Evolutionary conservation across 2,113 vertebrate genomes (phyloP), one percentile per base, ranked within the genome.

Genomic region (Phasianus colchicus): DNA sequence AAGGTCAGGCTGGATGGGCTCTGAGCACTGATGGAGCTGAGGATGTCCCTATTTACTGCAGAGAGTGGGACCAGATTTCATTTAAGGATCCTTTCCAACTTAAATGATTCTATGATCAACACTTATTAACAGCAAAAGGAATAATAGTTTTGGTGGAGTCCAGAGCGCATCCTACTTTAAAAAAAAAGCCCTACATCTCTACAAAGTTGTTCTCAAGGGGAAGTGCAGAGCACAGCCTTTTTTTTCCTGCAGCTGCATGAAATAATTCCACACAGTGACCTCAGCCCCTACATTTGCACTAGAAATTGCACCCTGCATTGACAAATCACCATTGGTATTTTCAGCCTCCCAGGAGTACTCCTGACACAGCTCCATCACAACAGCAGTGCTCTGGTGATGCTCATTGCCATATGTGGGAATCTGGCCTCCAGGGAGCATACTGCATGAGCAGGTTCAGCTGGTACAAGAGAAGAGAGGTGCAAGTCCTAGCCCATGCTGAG

Each of bases 401-500:
- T 0, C 1, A 1, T 3, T 93, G 64, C 79, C 69, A 81, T 65
- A 64, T 58, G 83, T 76, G 93, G 92, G 92, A 92, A 92, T 57
- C 6, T 3, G 66, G 85, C 78, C 40, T 54, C 43, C 0, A 0
- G 63, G 90, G 22, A 73, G 34, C 22, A 85, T 29, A 38, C 20
- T 57, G 76, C 57, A 34, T 8, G 3, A 82, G 84, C 94, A 93
- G 92, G 86, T 93, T 91, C 74, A 24, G 32, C 83, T 54, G 83
- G 66, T 73, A 52, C 3, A 4, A 83, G 47, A 61, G 29, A 60
- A 10, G 66, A 79, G 29, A 91, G 78, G 66, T 19, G 52, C 82
- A 66, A 78, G 85, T 43, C 1, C 0, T 18, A 75, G 58, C 84
- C 66, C 78, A 67, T 11, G 18, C 74, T 1, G 0, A 24, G 32